phyloP scores from a whole-genome alignment of 2,888 invertebrate species.

The Platycnemis pennipes region DNA sequence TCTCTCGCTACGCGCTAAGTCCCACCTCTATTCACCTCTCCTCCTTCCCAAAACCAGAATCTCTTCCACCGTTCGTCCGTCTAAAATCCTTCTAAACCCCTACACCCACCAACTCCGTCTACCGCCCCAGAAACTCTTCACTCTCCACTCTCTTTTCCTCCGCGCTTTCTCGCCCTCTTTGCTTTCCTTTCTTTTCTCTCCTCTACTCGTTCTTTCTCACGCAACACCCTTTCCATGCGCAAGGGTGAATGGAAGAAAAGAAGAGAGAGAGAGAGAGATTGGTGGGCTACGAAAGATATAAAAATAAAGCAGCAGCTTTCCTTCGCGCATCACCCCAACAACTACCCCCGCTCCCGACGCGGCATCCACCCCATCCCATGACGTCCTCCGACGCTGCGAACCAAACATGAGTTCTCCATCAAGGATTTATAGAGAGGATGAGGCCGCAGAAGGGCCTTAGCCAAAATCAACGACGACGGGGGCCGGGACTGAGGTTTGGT shows the following conservation, averaged over 20 bases:
- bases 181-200: neutral
- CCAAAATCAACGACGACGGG: conserved; percentile 45
- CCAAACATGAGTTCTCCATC: conserved; percentile 67
- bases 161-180: neutral
- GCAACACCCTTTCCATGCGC: neutral
- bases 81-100: conserved; percentile 4
- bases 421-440: conserved; percentile 64
- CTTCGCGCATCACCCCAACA: neutral
- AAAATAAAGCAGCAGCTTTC: neutral
- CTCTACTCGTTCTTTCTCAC: neutral
- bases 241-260: too few species aligned
- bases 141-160: neutral
- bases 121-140: neutral
- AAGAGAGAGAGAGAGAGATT: neutral
- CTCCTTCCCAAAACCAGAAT: neutral
- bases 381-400: conserved; percentile 42
- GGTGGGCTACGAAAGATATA: neutral
- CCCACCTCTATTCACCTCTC: neutral
- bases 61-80: neutral
- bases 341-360: neutral
- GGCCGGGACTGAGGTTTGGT: conserved; percentile 6
- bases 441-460: conserved; percentile 41
- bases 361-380: neutral
- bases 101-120: neutral
- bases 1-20: conserved; percentile 36